Evolutionary conservation across 2,888 invertebrate species (phyloP).

Genomic region (Blomia tropicalis): DNA sequence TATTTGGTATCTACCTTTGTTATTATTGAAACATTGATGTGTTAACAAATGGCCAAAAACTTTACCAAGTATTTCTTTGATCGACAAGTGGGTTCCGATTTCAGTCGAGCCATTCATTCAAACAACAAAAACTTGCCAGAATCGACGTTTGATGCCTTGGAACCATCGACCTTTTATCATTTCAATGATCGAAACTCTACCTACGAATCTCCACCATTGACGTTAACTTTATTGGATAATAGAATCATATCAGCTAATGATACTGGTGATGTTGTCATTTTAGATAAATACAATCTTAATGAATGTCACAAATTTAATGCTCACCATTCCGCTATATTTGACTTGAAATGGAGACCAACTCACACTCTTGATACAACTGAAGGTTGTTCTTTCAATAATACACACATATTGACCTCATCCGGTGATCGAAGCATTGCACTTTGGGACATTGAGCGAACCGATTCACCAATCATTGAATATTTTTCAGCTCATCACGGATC

Average conservation of each 20-base stretch:
- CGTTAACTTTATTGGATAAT: background rate
- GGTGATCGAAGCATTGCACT: constrained; percentile 65
- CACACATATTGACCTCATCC: constrained; percentile 62
- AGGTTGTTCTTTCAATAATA: constrained; percentile 29
- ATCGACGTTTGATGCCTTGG: background rate
- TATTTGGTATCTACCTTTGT: too few relatives aligned
- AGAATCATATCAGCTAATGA: constrained; percentile 27
- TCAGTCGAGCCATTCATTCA: background rate
- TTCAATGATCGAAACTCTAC: background rate
- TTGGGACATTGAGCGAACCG: constrained; percentile 45
- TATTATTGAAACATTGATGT: too few relatives aligned
- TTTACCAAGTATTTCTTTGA: background rate
- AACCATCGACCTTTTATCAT: background rate
- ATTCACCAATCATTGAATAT: constrained; percentile 39
- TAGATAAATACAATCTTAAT: background rate
- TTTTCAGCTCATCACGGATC: constrained; percentile 38
- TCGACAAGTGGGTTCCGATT: background rate
- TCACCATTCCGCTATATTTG: constrained; percentile 76
- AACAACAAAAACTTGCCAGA: background rate
- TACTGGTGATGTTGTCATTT: constrained; percentile 16
- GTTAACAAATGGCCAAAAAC: too few relatives aligned
- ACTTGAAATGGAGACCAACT: constrained; percentile 65
- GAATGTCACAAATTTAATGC: constrained; percentile 34
- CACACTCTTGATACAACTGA: constrained; percentile 37
- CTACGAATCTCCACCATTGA: constrained; percentile 5